phyloP scores from a whole-genome alignment of 2,113 vertebrate genomes.

The Kryptolebias marmoratus region DNA sequence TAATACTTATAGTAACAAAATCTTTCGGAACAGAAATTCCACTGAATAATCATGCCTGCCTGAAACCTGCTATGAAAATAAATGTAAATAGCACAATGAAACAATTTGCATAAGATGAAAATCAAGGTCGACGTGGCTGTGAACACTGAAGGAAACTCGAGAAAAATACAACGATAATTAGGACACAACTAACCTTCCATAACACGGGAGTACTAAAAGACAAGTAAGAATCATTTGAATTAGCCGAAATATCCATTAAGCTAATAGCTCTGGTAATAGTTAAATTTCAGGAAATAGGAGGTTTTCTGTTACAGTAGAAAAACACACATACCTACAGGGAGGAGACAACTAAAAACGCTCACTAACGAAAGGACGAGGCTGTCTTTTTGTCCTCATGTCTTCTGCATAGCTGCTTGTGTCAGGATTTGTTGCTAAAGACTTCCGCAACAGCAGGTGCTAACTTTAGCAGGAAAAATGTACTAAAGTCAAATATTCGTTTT shows the following conservation, averaged over 20 bases:
- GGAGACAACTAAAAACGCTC: slow-evolving; percentile 20
- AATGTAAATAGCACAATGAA: background rate
- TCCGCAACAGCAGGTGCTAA: slow-evolving; percentile 22
- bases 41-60: no score
- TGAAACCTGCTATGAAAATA: background rate
- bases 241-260: slow-evolving; percentile 1
- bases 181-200: background rate
- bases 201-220: background rate
- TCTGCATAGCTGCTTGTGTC: slow-evolving; percentile 20
- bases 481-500: slow-evolving; percentile 10
- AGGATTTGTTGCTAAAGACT: slow-evolving; percentile 3
- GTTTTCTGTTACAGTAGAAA: background rate
- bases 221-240: background rate
- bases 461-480: slow-evolving; percentile 7
- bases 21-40: background rate
- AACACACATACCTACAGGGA: slow-evolving; percentile 60
- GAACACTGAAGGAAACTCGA: background rate
- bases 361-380: slow-evolving; percentile 21
- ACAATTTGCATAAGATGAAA: background rate
- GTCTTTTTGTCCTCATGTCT: slow-evolving; percentile 47
- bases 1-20: no score
- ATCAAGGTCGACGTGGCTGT: background rate
- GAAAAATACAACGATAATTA: no score
- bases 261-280: slow-evolving; percentile 10
- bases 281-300: background rate